Base-by-base conservation (phyloP, 2,888 invertebrate genomes). In the Sialis lutaria region DNA sequence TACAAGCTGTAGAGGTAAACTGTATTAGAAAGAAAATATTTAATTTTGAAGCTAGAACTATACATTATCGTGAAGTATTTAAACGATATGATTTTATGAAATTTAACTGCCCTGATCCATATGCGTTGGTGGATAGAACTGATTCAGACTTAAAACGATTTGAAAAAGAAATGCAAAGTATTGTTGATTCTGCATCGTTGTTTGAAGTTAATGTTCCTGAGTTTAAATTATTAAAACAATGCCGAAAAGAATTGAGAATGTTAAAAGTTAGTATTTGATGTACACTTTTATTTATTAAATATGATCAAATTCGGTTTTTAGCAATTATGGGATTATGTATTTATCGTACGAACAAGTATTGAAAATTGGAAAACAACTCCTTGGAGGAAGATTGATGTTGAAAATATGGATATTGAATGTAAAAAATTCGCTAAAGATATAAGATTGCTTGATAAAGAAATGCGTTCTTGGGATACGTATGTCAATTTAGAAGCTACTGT, bases 401-500 rank as follows among this genome's bases (percentile, higher is more conserved):
- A 96, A 67, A 92, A 93, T 59, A 95, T 96, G 93, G 96, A 96
- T 60, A 89, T 95, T 55, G 95, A 96, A 65, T 95, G 95, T 64
- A 96, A 96, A 63, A 91, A 93, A 62, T 96, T 96, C 64, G 89
- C 93, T 2, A 95, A 96, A 67, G 91, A 92, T 64, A 86, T 91
- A 48, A 73, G 89, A 59, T 74, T 86, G 46, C 64, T 96, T 56
- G 95, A 96, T 60, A 96, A 96, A 61, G 96, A 96, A 69, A 93
- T 95, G 89, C 75, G 93, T 56, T 72, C 77, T 54, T 96, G 95
- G 96, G 90, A 93, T 58, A 84, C 90, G 0, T 96, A 90, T 60
- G 71, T 78, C 1, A 85, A 81, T 44, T 68, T 95, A 42, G 95
- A 96, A 66, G 82, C 86, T 7, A 88, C 84, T 0, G 92, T 96